Conservation (phyloP, 2,113 vertebrate genomes). For the Stigmatopora nigra region DNA sequence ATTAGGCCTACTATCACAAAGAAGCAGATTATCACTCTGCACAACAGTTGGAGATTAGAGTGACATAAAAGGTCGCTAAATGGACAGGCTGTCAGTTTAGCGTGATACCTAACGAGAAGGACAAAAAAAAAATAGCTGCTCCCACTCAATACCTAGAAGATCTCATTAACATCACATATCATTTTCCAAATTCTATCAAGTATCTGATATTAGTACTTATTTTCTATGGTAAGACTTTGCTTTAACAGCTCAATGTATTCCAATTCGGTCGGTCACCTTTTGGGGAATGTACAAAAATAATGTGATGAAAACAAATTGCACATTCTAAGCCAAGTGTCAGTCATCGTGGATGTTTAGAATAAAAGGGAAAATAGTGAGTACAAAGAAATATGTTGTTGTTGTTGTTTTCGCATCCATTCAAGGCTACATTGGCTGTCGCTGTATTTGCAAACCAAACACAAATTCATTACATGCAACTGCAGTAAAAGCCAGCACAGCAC, state of each 20-base stretch:
- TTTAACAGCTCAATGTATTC: not conserved
- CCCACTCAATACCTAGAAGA: constrained; percentile 28
- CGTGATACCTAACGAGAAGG: constrained; percentile 49
- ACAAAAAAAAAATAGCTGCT: constrained; percentile 33
- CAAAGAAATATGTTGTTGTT: not conserved
- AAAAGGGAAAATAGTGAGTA: not conserved
- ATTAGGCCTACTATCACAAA: constrained; percentile 59
- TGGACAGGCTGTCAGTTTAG: constrained; percentile 46
- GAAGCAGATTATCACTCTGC: constrained; percentile 66
- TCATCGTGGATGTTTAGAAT: not conserved
- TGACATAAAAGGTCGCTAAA: constrained; percentile 56
- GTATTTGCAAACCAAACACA: constrained; percentile 29
- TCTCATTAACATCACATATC: not conserved
- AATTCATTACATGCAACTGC: constrained; percentile 34
- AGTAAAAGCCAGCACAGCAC: constrained; percentile 19
- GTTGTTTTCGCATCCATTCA: not conserved
- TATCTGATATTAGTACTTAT: not conserved
- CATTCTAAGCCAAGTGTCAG: not conserved
- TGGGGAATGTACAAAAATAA: not conserved
- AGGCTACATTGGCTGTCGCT: constrained; percentile 13
- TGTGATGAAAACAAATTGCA: not conserved
- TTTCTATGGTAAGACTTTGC: not conserved
- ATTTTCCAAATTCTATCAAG: not conserved
- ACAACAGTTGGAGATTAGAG: constrained; percentile 59
- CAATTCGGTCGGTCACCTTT: not conserved